Base-by-base conservation (phyloP, 2,888 invertebrate species). In the Gisinianus flammeolus region DNA sequence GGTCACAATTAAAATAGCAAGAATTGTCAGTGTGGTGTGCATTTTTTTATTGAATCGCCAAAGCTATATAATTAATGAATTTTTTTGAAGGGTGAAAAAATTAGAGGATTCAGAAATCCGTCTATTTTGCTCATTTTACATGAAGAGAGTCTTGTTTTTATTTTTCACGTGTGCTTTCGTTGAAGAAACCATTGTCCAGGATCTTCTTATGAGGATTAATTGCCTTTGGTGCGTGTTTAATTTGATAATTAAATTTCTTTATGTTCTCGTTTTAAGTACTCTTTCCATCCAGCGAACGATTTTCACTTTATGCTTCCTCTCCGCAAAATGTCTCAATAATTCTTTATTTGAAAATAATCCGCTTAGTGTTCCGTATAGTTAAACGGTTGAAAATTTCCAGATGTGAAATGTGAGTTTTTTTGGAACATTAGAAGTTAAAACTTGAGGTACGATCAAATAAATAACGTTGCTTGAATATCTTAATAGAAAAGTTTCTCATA, bases 21-120 rank as follows among this genome's bases (percentile, higher is more conserved):
- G 74, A 33, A 77, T 77, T 24, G 77, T 72, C 77, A 77, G 67
- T 67, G 58, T 77, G 22, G 44, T 35, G 26, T 52, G 10, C 77
- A 77, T 77, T 35, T 66, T 71, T 44, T 31, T 26, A 26, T 26
- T 24, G 26, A 26, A 12, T 16, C n/a, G 8, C 4, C 22, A 19
- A 67, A 67, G 12, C 22, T 10, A 5, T 6, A 31, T 5, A 16
- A 30, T n/a, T 10, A 10, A 4, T 22, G 5, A 16, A 66, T 44
- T 44, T 44, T 44, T 44, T 44, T 44, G 31, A 31, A 62, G 5
- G 22, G 24, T 2, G 24, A 62, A 24, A 26, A 24, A 62, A 26
- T 24, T 4, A 12, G n/a, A 56, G 56, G 10, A 56, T n/a, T 10
- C 8, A n/a, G 10, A 56, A n/a, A 56, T 5, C 4, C 56, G 19